These are phyloP conservation scores for Itoplectis maculator DNA, from an alignment of 2,888 invertebrate genomes.

Conservation along the genomic window DNA sequence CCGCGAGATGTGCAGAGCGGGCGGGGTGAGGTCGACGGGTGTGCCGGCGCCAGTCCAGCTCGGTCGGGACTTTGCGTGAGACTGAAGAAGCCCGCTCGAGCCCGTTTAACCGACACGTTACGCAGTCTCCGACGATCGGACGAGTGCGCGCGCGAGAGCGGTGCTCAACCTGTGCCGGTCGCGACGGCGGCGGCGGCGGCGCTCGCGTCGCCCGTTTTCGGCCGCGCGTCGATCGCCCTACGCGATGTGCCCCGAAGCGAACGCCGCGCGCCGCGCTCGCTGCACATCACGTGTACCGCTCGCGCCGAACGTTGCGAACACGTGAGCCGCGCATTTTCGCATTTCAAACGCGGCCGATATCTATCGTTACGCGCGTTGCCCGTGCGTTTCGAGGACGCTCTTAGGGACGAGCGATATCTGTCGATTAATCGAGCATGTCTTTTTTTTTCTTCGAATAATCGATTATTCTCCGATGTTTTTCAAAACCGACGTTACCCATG, in stretches of 20 bases:
- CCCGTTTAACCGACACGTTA: constrained; percentile 71
- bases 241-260: constrained; percentile 41
- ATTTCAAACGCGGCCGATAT: constrained; percentile 18
- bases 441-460: too few relatives aligned
- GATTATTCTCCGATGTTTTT: too few relatives aligned
- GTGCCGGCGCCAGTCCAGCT: constrained; percentile 57
- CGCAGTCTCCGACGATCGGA: constrained; percentile 73
- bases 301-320: constrained; percentile 77
- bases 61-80: constrained; percentile 70
- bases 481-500: too few relatives aligned
- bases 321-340: constrained; percentile 75
- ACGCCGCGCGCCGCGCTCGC: neutral
- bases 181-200: constrained; percentile 57
- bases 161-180: constrained; percentile 68
- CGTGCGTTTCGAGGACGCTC: too few relatives aligned
- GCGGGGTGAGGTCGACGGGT: too few relatives aligned
- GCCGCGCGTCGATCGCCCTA: constrained; percentile 59
- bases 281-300: constrained; percentile 77
- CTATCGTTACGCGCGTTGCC: neutral
- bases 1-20: neutral
- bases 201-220: constrained; percentile 39
- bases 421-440: too few relatives aligned
- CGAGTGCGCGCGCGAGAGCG: constrained; percentile 66
- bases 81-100: constrained; percentile 70
- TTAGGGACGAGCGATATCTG: too few relatives aligned